These are phyloP conservation scores for Scleropages formosus DNA, from an alignment of 2,797 vertebrate species.

Conservation along the genomic window DNA sequence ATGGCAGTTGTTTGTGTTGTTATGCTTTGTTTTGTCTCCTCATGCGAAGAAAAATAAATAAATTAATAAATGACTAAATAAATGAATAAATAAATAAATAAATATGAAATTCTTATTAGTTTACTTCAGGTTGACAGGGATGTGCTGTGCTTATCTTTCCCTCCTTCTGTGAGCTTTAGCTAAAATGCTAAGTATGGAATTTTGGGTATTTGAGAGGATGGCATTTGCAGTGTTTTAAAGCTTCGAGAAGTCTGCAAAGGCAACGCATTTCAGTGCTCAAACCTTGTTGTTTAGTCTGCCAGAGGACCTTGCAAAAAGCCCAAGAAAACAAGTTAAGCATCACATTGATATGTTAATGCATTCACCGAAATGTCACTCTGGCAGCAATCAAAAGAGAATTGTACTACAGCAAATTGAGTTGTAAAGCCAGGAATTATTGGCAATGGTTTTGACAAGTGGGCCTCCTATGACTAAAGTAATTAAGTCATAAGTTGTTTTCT, in stretches of 20 bases:
- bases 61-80: slow-evolving; percentile 20
- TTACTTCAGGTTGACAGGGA: slow-evolving; percentile 13
- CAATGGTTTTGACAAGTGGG: slow-evolving; percentile 7
- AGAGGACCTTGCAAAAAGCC: background rate
- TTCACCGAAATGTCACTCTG: slow-evolving; percentile 26
- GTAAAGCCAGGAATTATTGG: slow-evolving; percentile 5
- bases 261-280: slow-evolving; percentile 9
- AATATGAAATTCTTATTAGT: no score
- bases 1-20: slow-evolving; percentile 27
- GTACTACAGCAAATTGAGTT: background rate
- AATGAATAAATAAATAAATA: slow-evolving; percentile 12
- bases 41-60: no score
- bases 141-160: slow-evolving; percentile 13
- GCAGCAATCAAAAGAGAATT: slow-evolving; percentile 18
- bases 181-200: slow-evolving; percentile 6
- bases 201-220: slow-evolving; percentile 14
- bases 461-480: slow-evolving; percentile 8
- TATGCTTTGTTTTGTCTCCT: slow-evolving; percentile 14
- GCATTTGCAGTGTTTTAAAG: slow-evolving; percentile 26
- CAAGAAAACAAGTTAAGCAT: slow-evolving; percentile 13
- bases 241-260: slow-evolving; percentile 6
- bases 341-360: slow-evolving; percentile 32
- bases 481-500: background rate
- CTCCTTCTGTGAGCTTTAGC: slow-evolving; percentile 1
- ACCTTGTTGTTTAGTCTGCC: background rate